Percentiles rank a stretch among this genome's conserved stretches.
Conservation (phyloP, 2,113 vertebrate species). For the Grallaria varia region DNA sequence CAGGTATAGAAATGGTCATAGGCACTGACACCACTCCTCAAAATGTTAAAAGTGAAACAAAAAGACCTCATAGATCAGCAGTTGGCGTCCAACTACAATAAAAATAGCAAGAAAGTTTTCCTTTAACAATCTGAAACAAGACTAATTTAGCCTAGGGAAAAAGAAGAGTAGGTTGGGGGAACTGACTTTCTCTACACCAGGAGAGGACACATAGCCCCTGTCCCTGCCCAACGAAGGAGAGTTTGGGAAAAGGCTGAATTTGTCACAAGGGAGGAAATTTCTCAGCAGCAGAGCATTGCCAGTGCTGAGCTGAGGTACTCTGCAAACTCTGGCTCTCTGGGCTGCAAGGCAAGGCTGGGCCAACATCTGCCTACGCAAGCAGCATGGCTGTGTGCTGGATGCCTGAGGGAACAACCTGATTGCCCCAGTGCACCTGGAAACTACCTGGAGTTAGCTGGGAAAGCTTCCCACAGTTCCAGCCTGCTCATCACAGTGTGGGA, state of each 20-base stretch:
- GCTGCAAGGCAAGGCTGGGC: not conserved
- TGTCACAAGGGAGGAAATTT: not conserved
- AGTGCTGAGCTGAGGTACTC: not conserved
- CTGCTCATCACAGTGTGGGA: not conserved
- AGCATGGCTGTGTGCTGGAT: fast-evolving
- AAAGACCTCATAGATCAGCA: not conserved
- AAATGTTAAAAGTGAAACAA: not conserved
- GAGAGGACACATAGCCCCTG: not conserved
- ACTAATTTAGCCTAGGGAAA: not conserved
- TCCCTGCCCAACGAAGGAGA: fast-evolving
- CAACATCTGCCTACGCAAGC: not conserved
- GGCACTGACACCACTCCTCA: not conserved
- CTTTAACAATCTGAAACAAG: not conserved
- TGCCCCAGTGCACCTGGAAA: not conserved
- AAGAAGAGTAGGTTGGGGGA: not conserved
- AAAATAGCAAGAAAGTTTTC: not conserved
- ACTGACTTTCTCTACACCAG: not conserved
- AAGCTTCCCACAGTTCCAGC: not conserved
- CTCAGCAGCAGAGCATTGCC: not conserved
- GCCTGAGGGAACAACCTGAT: not conserved
- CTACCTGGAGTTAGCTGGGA: not conserved
- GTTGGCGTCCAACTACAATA: not conserved
- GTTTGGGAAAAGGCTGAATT: not conserved
- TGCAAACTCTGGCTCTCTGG: fast-evolving
- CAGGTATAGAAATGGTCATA: not conserved